Evolutionary conservation across 2,113 vertebrate genomes (phyloP).

Genomic region (Pelusios castaneus): DNA sequence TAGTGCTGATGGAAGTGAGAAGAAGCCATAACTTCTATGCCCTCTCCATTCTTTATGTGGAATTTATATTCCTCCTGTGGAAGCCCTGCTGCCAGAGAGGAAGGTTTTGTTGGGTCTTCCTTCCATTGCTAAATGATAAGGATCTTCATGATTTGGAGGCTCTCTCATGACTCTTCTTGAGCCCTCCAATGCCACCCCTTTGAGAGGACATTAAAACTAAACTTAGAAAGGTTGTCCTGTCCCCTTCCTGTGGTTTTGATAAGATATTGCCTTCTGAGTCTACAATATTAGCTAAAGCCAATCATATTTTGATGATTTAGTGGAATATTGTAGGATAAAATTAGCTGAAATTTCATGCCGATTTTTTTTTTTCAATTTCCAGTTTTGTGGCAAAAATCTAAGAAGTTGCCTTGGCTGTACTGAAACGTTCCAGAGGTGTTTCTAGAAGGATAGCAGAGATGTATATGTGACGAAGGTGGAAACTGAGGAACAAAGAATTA

Average conservation of each 20-base stretch:
- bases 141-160: background rate
- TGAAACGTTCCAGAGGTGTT: background rate
- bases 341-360: background rate
- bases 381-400: background rate
- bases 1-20: background rate
- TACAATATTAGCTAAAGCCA: too few relatives aligned
- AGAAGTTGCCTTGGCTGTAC: background rate
- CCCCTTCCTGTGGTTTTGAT: accelerated
- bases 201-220: background rate
- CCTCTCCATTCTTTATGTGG: accelerated
- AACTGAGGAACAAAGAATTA: background rate
- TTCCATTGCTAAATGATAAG: background rate
- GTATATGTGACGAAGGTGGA: accelerated
- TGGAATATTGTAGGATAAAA: too few relatives aligned
- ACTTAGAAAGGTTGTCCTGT: background rate
- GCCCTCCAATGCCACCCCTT: background rate
- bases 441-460: background rate
- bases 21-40: background rate
- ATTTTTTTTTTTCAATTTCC: background rate
- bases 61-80: too few relatives aligned
- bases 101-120: background rate
- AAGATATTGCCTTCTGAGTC: background rate
- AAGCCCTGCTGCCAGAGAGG: accelerated
- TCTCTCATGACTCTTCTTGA: background rate
- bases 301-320: too few relatives aligned